These are phyloP conservation scores for Rhynchotus rufescens DNA, from an alignment of 2,797 vertebrate genomes.

Conservation along the genomic window DNA sequence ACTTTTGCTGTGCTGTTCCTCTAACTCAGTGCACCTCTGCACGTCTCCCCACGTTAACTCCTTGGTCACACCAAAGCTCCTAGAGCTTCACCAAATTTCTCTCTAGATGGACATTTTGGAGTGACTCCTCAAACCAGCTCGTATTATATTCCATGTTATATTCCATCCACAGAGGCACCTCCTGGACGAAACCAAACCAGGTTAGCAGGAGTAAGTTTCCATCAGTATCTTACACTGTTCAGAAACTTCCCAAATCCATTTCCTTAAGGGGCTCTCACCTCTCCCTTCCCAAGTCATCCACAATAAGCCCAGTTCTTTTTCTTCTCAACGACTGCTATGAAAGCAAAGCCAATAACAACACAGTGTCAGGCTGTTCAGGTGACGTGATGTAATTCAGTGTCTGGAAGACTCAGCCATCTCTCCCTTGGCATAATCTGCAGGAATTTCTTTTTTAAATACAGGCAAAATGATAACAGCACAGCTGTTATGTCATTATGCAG, in stretches of 20 bases:
- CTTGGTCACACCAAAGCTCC: neutral
- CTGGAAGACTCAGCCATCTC: neutral
- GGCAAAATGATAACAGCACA: neutral
- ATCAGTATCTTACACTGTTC: neutral
- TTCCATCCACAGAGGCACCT: neutral
- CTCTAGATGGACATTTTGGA: neutral
- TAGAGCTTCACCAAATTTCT: neutral
- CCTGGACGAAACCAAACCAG: constrained; percentile 13
- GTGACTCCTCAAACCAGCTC: neutral
- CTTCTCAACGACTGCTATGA: neutral
- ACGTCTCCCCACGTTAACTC: neutral
- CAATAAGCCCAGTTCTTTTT: neutral
- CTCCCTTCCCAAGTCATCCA: neutral
- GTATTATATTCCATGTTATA: neutral
- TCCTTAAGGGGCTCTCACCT: neutral
- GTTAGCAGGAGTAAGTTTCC: constrained; percentile 23
- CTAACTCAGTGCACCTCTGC: neutral
- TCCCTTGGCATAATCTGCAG: neutral
- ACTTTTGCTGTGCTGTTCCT: neutral
- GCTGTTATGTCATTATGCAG: neutral
- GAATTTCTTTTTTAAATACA: constrained; percentile 7
- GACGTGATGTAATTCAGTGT: neutral
- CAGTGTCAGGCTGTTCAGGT: neutral
- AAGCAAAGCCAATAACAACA: neutral
- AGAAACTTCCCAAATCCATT: neutral